Evolutionary conservation across 2,797 vertebrate species (phyloP), one percentile per base, ranked within the genome.

Genomic region (Petrocephalus sullivani): DNA sequence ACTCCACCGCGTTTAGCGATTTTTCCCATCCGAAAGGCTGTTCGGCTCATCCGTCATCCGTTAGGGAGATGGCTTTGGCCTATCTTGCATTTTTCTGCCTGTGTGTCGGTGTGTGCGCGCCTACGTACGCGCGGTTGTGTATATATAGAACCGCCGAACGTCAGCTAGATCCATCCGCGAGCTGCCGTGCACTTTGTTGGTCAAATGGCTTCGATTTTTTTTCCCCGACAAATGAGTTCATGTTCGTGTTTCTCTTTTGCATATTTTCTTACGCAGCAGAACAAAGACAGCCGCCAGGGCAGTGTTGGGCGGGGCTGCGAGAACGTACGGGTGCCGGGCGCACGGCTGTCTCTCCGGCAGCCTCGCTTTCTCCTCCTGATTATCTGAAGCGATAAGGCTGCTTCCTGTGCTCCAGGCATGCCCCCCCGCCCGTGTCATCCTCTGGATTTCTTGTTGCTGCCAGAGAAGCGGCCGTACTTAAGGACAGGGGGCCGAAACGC

Each of bases 361-460:
- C 84, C 83, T 84, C 86, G 86, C 87, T 46, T 86, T 61, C 87
- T 89, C 89, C 60, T 12, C 71, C 78, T 33, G 21, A 88, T 88
- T 87, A 89, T 88, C 87, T 84, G 86, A 87, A 89, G 41, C 12
- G 75, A 87, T 87, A 90, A 87, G 87, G 54, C 86, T 82, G 87
- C 58, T 64, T 87, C 87, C 88, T 85, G 64, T 71, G 46, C 58
- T 87, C 57, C 14, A 14, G 89, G 86, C 57, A 1, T 84, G 87
- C 89, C 75, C 37, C 88, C 49, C 60, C 53, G 86, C 9, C 46
- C 87, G 85, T 89, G 88, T 91, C 87, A 88, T 86, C 89, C 87
- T 82, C 58, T 85, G 90, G 88, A 90, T 91, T 89, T 89, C 87
- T 83, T 90, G 88, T 90, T 87, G 82, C 81, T 88, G 57, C 41